Conservation (phyloP, 1,140 invertebrate species). For the Drosophila azteca region DNA sequence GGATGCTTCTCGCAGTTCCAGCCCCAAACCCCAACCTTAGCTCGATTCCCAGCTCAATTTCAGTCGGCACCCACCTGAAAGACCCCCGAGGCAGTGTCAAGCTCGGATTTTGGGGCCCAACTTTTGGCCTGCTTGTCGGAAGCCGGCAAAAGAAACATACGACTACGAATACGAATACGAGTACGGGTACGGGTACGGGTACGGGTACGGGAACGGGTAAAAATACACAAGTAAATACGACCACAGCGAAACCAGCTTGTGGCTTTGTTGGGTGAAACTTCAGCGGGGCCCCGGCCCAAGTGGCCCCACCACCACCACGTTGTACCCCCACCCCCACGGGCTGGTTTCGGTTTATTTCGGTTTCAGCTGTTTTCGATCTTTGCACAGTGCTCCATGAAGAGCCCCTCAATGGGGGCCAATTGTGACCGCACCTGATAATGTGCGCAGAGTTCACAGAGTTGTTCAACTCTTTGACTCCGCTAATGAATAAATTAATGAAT, state of each 20-base stretch:
- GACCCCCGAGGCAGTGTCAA: conserved; percentile 35
- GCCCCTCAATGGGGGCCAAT: conserved; percentile 1
- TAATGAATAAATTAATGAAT: conserved; percentile 59
- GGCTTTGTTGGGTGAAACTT: conserved; percentile 20
- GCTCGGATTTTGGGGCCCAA: conserved; percentile 21
- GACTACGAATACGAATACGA: not conserved
- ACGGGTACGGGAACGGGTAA: not conserved
- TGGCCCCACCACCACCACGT: too few species aligned
- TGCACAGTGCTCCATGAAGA: conserved; percentile 31
- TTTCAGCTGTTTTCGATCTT: conserved; percentile 1
- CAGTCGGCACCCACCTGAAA: conserved; percentile 3
- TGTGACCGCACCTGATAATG: conserved; percentile 36
- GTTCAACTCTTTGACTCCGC: conserved; percentile 36
- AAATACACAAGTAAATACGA: conserved; percentile 28
- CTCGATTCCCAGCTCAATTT: conserved; percentile 6
- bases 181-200: too few species aligned
- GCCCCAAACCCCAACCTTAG: not conserved
- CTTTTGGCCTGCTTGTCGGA: conserved; percentile 45
- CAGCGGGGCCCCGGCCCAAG: too few species aligned
- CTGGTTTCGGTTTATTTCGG: not conserved
- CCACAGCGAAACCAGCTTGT: conserved; percentile 21
- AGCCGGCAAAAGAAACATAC: conserved; percentile 20
- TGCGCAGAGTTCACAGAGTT: conserved; percentile 33
- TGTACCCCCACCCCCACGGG: too few species aligned
- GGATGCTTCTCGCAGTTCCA: not conserved